A percentile compares a stretch with the other conserved stretches of the same genome.
Conservation (phyloP, 2,113 vertebrate species). For the Stictonetta naevosa region DNA sequence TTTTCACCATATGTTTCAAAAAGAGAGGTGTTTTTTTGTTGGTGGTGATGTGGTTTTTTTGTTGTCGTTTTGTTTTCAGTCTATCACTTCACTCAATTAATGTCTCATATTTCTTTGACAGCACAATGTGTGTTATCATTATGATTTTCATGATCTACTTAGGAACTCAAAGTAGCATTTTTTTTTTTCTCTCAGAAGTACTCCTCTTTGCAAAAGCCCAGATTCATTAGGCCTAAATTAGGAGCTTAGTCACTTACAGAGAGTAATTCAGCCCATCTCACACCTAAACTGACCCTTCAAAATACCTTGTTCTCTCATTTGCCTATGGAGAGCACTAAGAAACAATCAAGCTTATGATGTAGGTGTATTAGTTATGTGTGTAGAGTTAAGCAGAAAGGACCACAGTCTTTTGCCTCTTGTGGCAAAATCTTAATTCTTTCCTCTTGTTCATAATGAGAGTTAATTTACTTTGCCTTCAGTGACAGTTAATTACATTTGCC, state of each 20-base stretch:
- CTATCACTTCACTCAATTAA: conserved; percentile 40
- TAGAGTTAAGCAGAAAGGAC: not conserved
- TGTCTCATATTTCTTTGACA: conserved; percentile 44
- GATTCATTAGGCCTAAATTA: conserved; percentile 3
- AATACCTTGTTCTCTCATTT: not conserved
- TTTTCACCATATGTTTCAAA: not conserved
- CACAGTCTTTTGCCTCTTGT: not conserved
- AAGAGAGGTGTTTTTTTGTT: not conserved
- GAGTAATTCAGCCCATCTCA: not conserved
- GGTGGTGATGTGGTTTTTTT: no score
- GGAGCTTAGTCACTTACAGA: not conserved
- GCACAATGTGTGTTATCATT: conserved; percentile 27
- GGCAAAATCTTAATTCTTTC: not conserved
- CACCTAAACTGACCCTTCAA: conserved; percentile 18
- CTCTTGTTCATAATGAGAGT: conserved; percentile 9
- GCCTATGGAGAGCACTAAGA: not conserved
- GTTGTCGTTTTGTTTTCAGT: not conserved
- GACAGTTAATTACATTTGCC: conserved; percentile 21
- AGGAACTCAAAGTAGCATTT: not conserved
- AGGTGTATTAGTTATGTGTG: not conserved
- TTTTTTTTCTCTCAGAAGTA: not conserved
- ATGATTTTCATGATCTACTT: conserved; percentile 32
- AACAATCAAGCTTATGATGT: not conserved
- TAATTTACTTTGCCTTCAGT: conserved; percentile 31
- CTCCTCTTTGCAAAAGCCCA: not conserved